Conservation (phyloP, 2,797 vertebrate genomes). For the Mormyrops boulengeri region DNA sequence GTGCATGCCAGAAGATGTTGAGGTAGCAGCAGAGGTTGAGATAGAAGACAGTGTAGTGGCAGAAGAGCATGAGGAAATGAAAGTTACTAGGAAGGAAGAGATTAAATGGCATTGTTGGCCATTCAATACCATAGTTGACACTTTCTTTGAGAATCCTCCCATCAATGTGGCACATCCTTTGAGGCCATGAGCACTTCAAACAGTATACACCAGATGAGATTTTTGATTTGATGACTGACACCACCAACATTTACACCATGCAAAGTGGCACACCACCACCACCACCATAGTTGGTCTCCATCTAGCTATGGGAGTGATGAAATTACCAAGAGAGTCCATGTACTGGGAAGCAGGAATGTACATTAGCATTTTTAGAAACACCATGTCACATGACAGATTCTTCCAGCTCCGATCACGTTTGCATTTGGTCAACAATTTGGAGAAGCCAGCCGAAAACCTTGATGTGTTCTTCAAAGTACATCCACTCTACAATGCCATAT, state of each 20-base stretch:
- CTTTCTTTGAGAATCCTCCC: not conserved
- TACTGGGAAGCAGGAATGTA: slow-evolving; percentile 29
- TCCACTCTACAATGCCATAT: not conserved
- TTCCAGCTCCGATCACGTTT: slow-evolving; percentile 27
- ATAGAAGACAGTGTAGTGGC: not conserved
- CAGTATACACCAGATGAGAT: slow-evolving; percentile 17
- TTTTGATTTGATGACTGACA: slow-evolving; percentile 19
- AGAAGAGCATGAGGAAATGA: slow-evolving; percentile 13
- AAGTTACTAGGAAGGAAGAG: slow-evolving; percentile 9
- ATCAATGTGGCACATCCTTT: not conserved
- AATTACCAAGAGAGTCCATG: slow-evolving; percentile 25
- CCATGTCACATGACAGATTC: slow-evolving; percentile 26
- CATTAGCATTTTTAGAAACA: slow-evolving; percentile 26
- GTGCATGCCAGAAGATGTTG: slow-evolving; percentile 8
- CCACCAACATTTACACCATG: slow-evolving; percentile 10
- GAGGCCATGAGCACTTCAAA: slow-evolving; percentile 17
- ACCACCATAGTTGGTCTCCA: slow-evolving; percentile 19
- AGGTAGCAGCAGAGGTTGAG: not conserved
- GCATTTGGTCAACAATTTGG: slow-evolving; percentile 28
- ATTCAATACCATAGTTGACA: not conserved
- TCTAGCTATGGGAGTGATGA: slow-evolving; percentile 26
- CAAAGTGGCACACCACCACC: slow-evolving; percentile 10
- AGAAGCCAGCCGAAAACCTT: slow-evolving; percentile 23
- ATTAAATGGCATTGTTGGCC: slow-evolving; percentile 10
- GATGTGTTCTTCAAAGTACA: slow-evolving; percentile 15